Percentiles rank a stretch among this genome's conserved stretches.
These are phyloP conservation scores for Falco cherrug DNA, from an alignment of 2,797 vertebrate genomes.

Conservation along the genomic window DNA sequence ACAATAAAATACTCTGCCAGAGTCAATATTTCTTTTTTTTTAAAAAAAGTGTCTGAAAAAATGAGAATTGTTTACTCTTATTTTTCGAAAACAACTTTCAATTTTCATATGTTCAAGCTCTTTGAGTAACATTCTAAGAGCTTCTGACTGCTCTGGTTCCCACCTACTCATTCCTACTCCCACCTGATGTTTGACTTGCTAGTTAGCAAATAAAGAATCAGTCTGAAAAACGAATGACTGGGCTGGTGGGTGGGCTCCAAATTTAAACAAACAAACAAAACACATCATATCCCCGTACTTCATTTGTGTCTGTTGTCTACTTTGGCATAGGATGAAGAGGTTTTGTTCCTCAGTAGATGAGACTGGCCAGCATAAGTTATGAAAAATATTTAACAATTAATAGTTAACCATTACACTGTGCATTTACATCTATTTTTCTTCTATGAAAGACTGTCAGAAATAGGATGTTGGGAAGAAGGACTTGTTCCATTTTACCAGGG, in stretches of 20 bases:
- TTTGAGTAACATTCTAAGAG: background rate
- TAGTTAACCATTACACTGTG: background rate
- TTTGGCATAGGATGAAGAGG: background rate
- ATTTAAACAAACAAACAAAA: background rate
- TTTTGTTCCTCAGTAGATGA: background rate
- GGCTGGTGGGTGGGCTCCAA: background rate
- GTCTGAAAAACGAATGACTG: background rate
- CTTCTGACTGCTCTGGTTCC: background rate
- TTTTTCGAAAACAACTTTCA: background rate
- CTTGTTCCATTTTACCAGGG: background rate
- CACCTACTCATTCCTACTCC: conserved; percentile 10
- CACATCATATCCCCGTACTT: background rate
- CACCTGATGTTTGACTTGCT: background rate
- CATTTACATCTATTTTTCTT: background rate
- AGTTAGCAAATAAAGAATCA: background rate
- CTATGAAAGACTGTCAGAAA: background rate
- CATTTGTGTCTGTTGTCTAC: background rate
- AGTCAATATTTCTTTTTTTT: background rate
- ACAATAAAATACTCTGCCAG: background rate
- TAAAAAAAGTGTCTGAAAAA: background rate
- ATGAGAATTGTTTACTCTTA: background rate
- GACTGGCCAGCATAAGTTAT: background rate
- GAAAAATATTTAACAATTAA: background rate
- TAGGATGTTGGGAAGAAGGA: background rate
- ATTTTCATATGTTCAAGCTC: background rate